Conservation (phyloP, 2,113 vertebrate species). For the Nycticorax nycticorax region DNA sequence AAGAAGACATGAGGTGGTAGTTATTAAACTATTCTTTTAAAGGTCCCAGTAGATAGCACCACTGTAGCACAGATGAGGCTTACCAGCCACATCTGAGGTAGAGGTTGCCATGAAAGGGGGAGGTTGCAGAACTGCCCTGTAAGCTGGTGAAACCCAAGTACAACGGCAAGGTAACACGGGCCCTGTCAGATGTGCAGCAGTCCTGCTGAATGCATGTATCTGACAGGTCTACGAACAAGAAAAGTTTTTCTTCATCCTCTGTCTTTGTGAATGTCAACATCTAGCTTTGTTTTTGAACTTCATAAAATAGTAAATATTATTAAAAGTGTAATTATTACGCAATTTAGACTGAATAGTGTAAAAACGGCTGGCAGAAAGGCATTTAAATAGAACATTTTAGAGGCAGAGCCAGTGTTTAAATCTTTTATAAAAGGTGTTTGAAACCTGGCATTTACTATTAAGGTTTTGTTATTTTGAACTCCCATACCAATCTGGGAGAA, state of each 20-base stretch:
- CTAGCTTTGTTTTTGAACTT: neutral
- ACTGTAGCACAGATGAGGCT: neutral
- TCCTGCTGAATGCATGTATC: neutral
- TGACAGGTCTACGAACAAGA: neutral
- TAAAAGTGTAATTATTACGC: neutral
- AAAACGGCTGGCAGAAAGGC: neutral
- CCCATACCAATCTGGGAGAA: neutral
- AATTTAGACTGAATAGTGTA: neutral
- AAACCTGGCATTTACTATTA: neutral
- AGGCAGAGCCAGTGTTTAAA: neutral
- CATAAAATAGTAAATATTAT: neutral
- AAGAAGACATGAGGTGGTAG: neutral
- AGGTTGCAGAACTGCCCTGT: neutral
- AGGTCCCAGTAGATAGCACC: neutral
- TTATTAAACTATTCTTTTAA: neutral
- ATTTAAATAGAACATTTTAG: neutral
- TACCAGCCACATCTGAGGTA: neutral
- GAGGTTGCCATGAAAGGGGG: neutral
- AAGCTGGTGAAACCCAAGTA: neutral
- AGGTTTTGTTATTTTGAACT: neutral
- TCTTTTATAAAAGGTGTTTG: neutral
- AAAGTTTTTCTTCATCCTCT: neutral
- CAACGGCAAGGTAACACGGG: neutral
- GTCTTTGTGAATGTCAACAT: neutral
- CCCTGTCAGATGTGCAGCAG: neutral